Percentiles rank a stretch among this genome's conserved stretches.
Conservation (phyloP, 2,113 vertebrate genomes). For the Tapirus terrestris region DNA sequence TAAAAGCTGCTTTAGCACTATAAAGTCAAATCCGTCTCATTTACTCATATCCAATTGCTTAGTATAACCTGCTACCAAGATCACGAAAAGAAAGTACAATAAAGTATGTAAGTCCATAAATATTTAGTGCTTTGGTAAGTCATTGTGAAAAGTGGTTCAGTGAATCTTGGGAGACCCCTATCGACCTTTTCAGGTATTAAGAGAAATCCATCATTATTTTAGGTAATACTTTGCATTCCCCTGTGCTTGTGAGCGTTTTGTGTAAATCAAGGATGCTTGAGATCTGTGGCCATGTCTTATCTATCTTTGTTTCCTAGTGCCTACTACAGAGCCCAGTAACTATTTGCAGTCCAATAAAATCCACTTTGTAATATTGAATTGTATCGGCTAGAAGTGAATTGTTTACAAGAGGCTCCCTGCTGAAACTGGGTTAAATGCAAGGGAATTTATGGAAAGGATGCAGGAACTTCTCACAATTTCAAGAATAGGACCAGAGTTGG, state of each 20-base stretch:
- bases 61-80: neutral
- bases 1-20: neutral
- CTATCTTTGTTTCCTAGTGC: neutral
- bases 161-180: conserved; percentile 62
- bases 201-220: neutral
- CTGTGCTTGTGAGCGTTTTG: neutral
- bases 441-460: neutral
- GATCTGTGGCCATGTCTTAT: neutral
- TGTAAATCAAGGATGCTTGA: neutral
- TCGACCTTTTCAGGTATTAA: conserved; percentile 48
- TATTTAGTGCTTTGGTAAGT: neutral
- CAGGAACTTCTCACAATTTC: neutral
- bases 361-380: neutral
- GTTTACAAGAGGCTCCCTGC: neutral
- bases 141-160: neutral
- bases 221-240: neutral
- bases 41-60: neutral
- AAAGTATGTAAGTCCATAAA: neutral
- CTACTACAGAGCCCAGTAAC: neutral
- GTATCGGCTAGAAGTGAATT: neutral
- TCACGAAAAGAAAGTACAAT: conserved; percentile 12
- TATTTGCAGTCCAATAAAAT: neutral
- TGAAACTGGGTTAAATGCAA: neutral
- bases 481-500: neutral
- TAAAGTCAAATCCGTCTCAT: neutral